Conservation (phyloP, 2,797 vertebrate genomes). For the Pyrocephalus nanus region DNA sequence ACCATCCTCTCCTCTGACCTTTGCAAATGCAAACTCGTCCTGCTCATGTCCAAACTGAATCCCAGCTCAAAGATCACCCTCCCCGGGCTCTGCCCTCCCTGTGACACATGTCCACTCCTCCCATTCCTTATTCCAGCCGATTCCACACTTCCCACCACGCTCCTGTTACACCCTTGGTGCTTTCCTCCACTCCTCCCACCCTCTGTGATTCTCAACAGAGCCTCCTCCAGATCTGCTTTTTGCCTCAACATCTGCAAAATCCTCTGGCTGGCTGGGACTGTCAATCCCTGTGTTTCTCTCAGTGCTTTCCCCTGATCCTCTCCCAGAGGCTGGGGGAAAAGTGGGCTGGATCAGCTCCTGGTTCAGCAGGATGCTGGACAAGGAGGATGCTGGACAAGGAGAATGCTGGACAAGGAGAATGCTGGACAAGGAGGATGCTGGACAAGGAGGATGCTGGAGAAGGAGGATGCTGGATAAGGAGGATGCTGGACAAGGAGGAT, state of each 20-base stretch:
- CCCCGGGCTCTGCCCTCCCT: rapidly evolving
- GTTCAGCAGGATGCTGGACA: rapidly evolving
- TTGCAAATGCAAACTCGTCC: background rate
- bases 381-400: background rate
- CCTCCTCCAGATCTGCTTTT: background rate
- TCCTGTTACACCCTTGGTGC: background rate
- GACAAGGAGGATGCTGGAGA: no score
- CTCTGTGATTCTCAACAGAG: background rate
- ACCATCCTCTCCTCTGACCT: background rate
- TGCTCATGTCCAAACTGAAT: rapidly evolving
- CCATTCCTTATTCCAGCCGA: background rate
- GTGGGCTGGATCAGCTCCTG: background rate
- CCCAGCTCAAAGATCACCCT: rapidly evolving
- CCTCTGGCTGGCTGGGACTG: background rate
- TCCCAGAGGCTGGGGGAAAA: background rate
- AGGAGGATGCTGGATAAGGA: no score
- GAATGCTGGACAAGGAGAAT: no score
- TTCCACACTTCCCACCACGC: rapidly evolving
- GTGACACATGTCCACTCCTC: rapidly evolving
- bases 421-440: no score
- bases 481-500: background rate
- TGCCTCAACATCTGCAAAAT: background rate
- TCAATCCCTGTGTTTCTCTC: background rate
- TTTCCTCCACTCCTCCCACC: background rate
- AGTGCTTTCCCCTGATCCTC: background rate